Evolutionary conservation across 2,113 vertebrate species (phyloP), one percentile per base, ranked within the genome.

Genomic region (Mobula birostris): DNA sequence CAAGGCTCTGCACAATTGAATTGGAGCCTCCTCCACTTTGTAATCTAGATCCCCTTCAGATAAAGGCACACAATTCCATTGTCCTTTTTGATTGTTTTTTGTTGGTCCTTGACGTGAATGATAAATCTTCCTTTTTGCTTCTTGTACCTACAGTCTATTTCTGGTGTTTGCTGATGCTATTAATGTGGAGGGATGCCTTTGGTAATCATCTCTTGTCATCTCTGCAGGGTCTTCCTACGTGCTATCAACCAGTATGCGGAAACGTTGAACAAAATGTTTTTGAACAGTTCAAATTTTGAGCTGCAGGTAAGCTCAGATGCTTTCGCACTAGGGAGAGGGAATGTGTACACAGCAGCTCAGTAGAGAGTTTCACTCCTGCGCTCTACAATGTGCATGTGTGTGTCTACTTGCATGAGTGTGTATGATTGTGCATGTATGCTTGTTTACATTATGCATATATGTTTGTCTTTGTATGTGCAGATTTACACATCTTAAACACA

Each of bases 241-340:
- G 95, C 96, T 94, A 96, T 96, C 95, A 95, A 95, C 94, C 96
- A 95, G 0, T 96, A 96, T 24, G 96, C 94, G 0, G 9, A 0
- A 0, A 96, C 96, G 5, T 27, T 96, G 79, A 95, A 94, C 0
- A 94, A 96, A 92, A 95, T 32, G 94, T 96, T 96, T 94, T 95
- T 96, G 95, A 95, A 94, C 40, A 0, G 94, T 27, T 15, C 78
- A 70, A 48, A 91, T 95, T 96, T 96, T 0, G 96, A 96, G 94
- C 95, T 96, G 66, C 96, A 96, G 95, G 96, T 96, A 95, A 93
- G 95, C 40, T 74, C 21, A 15, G 9, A 29, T 1, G n/a, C 8
- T 12, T 93, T 40, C 36, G 11, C n/a, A 40, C 2, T 15, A 19
- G 29, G 14, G 32, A 70, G 7, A 32, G n/a, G 24, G 36, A 74